Base-by-base conservation (phyloP, 2,113 vertebrate species). In the Lota lota region DNA sequence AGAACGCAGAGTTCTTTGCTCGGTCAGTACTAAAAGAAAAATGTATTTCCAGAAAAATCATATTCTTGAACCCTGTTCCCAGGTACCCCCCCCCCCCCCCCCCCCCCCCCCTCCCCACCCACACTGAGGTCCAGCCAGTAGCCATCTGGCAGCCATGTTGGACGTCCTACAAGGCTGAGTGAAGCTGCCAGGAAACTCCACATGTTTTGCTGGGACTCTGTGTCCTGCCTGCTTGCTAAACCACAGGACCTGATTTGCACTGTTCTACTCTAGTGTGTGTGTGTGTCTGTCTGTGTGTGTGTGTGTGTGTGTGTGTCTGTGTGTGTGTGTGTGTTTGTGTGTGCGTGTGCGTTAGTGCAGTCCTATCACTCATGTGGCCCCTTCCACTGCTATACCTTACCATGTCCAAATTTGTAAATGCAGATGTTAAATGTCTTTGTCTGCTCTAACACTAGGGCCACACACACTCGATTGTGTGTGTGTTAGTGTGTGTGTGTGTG, bases 171-270 rank as follows among this genome's bases (percentile, higher is more conserved):
- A 12, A 14, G 22, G 58, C n/a, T 0, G 40, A 24, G 50, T 16
- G 60, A 6, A 17, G 33, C n/a, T 69, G 66, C 28, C 72, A 74
- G 21, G 58, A 70, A 47, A 73, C 66, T 64, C 76, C n/a, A n/a
- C n/a, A 74, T 67, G 76, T 78, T 70, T 73, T 36, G 36, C 66
- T 63, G 65, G 67, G 24, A 61, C 17, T 14, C 21, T 22, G 47
- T 11, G 60, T 22, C 22, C 40, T 24, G 63, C n/a, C 40, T 54
- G 7, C 67, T 63, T 22, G 61, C 22, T 60, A 58, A 10, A 33
- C 66, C 19, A 70, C 76, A 78, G 67, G 58, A 57, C 22, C 36
- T 22, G 51, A 54, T 67, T 67, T 70, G 71, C 74, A 53, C 24
- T 57, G 22, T 16, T 56, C 53, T 6, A 4, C 53, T 56, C 53